A percentile compares a stretch with the other conserved stretches of the same genome.
Conservation (phyloP, 2,113 vertebrate genomes). For the Cromileptes altivelis region DNA sequence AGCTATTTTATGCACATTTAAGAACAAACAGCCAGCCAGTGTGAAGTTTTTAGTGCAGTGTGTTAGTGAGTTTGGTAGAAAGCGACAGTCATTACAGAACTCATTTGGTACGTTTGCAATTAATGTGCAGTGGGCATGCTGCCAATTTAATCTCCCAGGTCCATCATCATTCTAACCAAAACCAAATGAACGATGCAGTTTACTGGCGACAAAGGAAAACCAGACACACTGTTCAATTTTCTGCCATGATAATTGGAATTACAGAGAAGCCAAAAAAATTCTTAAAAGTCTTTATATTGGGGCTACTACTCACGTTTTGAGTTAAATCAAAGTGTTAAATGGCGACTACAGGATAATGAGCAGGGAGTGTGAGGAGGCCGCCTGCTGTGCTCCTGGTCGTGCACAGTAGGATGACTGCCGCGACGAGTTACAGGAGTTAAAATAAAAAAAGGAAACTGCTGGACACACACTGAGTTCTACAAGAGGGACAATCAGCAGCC, state of each 20-base stretch:
- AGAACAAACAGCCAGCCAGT: neutral
- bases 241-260: neutral
- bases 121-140: neutral
- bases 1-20: neutral
- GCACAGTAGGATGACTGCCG: constrained; percentile 6
- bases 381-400: constrained; percentile 2
- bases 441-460: constrained; percentile 47
- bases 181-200: neutral
- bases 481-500: neutral
- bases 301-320: neutral
- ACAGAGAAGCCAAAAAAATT: neutral
- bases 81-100: neutral
- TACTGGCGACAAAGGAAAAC: neutral
- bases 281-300: neutral
- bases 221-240: neutral
- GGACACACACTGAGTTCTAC: constrained; percentile 37
- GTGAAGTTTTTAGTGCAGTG: neutral
- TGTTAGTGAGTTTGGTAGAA: neutral
- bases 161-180: neutral
- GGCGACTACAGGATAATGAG: constrained; percentile 22
- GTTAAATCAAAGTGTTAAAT: neutral
- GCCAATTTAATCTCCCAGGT: constrained; percentile 1
- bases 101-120: neutral
- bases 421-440: constrained; percentile 10
- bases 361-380: neutral